phyloP scores from a whole-genome alignment of 1,140 invertebrate genomes.

The Micrasema longulum region DNA sequence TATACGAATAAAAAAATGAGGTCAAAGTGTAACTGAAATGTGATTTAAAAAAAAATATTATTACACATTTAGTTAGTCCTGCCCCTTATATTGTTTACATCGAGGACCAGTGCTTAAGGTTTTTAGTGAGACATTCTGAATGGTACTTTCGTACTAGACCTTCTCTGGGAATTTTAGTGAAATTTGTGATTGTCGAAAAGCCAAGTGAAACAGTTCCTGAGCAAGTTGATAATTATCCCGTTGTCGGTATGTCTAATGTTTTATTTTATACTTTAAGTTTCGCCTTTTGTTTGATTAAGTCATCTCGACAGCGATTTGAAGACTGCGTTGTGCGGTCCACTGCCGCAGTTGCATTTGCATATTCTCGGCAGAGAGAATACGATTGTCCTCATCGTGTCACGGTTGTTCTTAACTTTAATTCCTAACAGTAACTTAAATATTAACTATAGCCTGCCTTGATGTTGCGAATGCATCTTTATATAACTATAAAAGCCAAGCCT shows the following conservation, averaged over 20 bases:
- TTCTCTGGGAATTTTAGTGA: not conserved
- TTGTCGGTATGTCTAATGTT: not conserved
- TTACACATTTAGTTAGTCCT: constrained; percentile 27
- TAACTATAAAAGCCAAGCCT: constrained; percentile 30
- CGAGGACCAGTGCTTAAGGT: not conserved
- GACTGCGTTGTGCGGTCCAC: not conserved
- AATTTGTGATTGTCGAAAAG: constrained; percentile 24
- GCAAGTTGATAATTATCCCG: not conserved
- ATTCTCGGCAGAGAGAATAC: constrained; percentile 21
- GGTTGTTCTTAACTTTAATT: constrained; percentile 10
- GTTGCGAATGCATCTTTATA: constrained; percentile 28
- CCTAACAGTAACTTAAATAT: not conserved
- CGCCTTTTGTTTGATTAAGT: no score
- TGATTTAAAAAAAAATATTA: constrained; percentile 30
- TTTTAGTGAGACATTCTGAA: no score
- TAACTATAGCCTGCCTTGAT: constrained; percentile 10
- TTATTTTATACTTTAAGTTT: no score
- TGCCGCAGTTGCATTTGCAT: constrained; percentile 10
- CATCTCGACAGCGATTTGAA: not conserved
- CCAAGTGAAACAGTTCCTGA: constrained; percentile 27
- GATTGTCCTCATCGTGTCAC: not conserved
- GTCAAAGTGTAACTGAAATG: constrained; percentile 27
- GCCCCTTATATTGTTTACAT: not conserved
- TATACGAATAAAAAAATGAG: constrained; percentile 6
- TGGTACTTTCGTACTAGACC: no score